These are phyloP conservation scores for Macrocentrus cingulum DNA, from an alignment of 1,140 invertebrate species.

Conservation along the genomic window DNA sequence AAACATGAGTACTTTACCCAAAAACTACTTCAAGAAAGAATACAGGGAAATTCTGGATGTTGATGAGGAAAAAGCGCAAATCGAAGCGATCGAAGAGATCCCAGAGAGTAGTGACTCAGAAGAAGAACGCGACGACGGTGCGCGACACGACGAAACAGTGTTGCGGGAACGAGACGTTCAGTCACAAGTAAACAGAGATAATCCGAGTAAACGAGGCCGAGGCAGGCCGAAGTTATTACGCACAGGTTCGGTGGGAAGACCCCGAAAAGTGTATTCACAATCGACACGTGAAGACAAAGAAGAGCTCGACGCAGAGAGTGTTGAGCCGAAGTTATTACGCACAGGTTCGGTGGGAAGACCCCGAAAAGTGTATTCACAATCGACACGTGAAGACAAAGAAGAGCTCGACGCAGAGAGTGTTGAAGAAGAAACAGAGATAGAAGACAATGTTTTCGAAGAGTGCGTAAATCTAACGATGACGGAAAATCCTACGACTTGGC, in stretches of 20 bases:
- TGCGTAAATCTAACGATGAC: no score
- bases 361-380: background rate
- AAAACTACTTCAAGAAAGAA: no score
- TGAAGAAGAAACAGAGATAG: no score
- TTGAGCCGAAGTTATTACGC: background rate
- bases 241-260: slow-evolving; percentile 3
- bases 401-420: background rate
- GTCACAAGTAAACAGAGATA: background rate
- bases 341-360: slow-evolving; percentile 7
- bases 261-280: background rate
- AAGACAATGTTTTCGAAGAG: no score
- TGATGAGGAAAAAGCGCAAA: no score
- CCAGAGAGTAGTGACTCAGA: no score
- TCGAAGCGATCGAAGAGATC: no score
- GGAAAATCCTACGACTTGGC: no score
- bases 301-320: background rate
- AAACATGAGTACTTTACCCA: background rate
- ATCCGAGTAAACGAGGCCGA: background rate
- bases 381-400: background rate
- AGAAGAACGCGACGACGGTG: no score
- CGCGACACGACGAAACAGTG: background rate
- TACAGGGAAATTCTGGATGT: slow-evolving; percentile 21
- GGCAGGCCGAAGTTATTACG: background rate
- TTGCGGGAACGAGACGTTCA: background rate
- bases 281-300: background rate